Evolutionary conservation across 2,888 invertebrate species (phyloP).

Genomic region (Apotomis betuletana): DNA sequence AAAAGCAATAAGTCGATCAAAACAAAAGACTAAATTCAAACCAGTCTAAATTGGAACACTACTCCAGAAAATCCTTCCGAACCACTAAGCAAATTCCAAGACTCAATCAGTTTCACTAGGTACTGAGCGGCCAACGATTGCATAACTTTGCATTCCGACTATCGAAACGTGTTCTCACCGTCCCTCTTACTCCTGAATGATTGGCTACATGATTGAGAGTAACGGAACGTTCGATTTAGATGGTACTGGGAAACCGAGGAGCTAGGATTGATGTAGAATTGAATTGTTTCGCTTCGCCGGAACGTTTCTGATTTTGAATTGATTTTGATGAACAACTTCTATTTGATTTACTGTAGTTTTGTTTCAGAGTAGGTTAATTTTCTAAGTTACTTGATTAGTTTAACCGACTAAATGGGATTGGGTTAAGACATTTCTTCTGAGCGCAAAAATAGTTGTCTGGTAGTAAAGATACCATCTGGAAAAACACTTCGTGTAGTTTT

Average conservation of each 20-base stretch:
- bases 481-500: too few relatives aligned
- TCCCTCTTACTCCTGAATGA: neutral
- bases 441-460: too few relatives aligned
- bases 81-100: conserved; percentile 15
- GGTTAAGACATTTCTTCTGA: too few relatives aligned
- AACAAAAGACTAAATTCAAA: too few relatives aligned
- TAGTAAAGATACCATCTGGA: too few relatives aligned
- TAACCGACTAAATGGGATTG: too few relatives aligned
- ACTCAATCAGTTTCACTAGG: conserved; percentile 11
- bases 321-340: neutral
- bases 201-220: neutral
- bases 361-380: too few relatives aligned
- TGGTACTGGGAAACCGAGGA: neutral
- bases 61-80: conserved; percentile 12
- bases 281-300: conserved; percentile 6
- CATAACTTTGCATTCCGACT: neutral
- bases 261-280: neutral
- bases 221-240: neutral
- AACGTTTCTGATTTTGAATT: conserved; percentile 8
- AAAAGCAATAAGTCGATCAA: too few relatives aligned
- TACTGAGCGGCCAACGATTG: neutral
- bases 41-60: neutral
- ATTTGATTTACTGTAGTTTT: neutral
- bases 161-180: neutral
- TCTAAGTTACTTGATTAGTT: too few relatives aligned